Base-by-base conservation (phyloP, 2,797 vertebrate species). In the Manis pentadactyla region DNA sequence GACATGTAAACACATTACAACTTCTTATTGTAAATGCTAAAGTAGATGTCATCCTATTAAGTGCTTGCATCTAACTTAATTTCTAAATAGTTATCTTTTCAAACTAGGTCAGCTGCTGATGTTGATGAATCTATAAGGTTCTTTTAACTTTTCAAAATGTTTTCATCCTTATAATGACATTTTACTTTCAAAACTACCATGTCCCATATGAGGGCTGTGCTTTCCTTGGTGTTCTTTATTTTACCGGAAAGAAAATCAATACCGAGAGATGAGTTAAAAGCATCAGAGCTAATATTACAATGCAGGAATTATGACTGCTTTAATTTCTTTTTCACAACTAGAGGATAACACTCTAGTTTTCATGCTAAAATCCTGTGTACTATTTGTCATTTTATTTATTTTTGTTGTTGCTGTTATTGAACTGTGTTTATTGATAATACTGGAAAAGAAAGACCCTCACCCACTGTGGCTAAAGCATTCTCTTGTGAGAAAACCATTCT, bases 161-260 rank as follows among this genome's bases (percentile, higher is more conserved):
- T 89, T 89, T 83, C 74, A 69, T 2, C 57, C 19, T 34, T 27
- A 10, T 39, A 83, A 27, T 37, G 23, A 57, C 15, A 94, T 64
- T 77, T 85, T 61, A 59, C 90, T 94, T 95, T 78, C 31, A 74
- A 83, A 93, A 86, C 11, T 82, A 57, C 49, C n/a, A 18, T 46
- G 6, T 66, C 5, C 18, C 18, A 15, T n/a, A 77, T 4, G 13
- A 69, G 23, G 4, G 34, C 71, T 94, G 3, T 29, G 9, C 34
- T 63, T 82, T 46, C 46, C 46, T 46, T 46, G 12, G 46, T 46
- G 46, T 46, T 90, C 21, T 42, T 88, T 74, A 34, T 63, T 89
- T 74, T 25, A 51, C 25, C 15, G 53, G 91, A 93, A 51, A 82
- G 17, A 49, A 85, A 94, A 81, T 94, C 51, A 59, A 63, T 23